Percentiles rank a stretch among this genome's conserved stretches.
Evolutionary conservation across 1,140 invertebrate genomes (phyloP).

Genomic region (Drosophila oshimai): DNA sequence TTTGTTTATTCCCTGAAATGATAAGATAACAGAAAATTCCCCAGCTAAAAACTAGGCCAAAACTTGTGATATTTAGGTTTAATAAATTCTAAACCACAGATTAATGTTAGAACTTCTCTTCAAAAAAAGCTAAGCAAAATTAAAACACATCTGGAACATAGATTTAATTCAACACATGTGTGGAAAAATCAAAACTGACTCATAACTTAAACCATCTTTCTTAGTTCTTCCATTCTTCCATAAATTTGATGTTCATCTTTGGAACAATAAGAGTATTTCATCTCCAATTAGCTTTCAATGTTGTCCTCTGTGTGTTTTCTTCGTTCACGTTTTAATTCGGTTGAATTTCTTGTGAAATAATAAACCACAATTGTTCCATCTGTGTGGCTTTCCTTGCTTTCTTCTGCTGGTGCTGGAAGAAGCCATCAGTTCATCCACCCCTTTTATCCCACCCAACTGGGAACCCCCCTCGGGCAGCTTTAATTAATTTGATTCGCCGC

Average conservation of each 20-base stretch:
- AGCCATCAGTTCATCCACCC: constrained; percentile 1
- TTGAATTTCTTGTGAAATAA: constrained; percentile 60
- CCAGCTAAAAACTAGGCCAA: too few species aligned
- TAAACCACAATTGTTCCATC: constrained; percentile 66
- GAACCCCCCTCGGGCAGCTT: constrained; percentile 29
- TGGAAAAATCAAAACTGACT: constrained; percentile 4
- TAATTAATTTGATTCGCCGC: constrained; percentile 75
- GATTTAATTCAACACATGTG: too few species aligned
- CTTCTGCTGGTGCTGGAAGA: constrained; percentile 2
- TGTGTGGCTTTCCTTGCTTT: constrained; percentile 30
- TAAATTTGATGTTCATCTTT: neutral
- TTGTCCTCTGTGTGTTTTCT: neutral
- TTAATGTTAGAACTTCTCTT: too few species aligned
- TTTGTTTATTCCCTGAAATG: too few species aligned
- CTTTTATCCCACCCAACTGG: neutral
- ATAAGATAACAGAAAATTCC: too few species aligned
- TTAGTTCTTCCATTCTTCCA: neutral
- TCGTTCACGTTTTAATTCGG: constrained; percentile 15
- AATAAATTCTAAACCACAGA: too few species aligned
- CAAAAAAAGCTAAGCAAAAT: too few species aligned
- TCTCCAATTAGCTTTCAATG: constrained; percentile 18
- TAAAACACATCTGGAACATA: too few species aligned
- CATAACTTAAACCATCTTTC: neutral
- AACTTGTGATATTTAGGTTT: too few species aligned
- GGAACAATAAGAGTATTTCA: constrained; percentile 11